Evolutionary conservation across 35 echinoderm and acorn worm species (phyloP).

Genomic region (Eucidaris tribuloides): DNA sequence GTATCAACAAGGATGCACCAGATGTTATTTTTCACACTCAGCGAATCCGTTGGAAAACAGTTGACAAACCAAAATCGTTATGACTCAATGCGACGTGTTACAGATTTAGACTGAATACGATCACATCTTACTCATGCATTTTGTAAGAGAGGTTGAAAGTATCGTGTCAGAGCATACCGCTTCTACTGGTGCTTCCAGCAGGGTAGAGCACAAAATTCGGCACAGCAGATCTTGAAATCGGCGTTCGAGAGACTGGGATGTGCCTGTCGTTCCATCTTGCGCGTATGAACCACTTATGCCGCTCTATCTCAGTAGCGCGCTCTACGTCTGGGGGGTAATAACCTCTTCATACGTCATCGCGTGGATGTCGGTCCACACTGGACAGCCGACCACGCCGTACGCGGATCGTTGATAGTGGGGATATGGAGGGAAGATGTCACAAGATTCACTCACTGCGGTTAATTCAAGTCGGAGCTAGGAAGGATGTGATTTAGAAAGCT

Average conservation of each 20-base stretch:
- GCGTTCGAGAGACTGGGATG: conserved; percentile 25
- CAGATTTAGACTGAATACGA: neutral
- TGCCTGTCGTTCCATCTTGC: conserved; percentile 22
- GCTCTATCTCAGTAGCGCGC: conserved; percentile 20
- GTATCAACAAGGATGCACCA: neutral
- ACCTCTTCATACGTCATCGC: neutral
- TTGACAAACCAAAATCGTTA: too few relatives aligned
- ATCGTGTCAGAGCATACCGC: neutral
- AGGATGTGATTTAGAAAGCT: neutral
- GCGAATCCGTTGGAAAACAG: too few relatives aligned
- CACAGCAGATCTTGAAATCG: neutral
- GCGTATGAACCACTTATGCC: conserved; percentile 5
- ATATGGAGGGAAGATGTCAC: neutral
- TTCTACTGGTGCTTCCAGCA: neutral
- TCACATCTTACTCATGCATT: neutral
- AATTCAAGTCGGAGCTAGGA: neutral
- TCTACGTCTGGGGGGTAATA: neutral
- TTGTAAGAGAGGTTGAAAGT: neutral
- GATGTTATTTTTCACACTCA: neutral
- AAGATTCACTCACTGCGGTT: neutral
- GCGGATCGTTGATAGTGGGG: neutral
- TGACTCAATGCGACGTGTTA: neutral
- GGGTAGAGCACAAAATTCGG: neutral
- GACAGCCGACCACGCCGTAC: conserved; percentile 19
- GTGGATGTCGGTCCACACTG: conserved; percentile 1